A percentile compares a stretch with the other conserved stretches of the same genome.
Conservation (phyloP, 2,888 invertebrate species). For the Colostygia pectinataria region DNA sequence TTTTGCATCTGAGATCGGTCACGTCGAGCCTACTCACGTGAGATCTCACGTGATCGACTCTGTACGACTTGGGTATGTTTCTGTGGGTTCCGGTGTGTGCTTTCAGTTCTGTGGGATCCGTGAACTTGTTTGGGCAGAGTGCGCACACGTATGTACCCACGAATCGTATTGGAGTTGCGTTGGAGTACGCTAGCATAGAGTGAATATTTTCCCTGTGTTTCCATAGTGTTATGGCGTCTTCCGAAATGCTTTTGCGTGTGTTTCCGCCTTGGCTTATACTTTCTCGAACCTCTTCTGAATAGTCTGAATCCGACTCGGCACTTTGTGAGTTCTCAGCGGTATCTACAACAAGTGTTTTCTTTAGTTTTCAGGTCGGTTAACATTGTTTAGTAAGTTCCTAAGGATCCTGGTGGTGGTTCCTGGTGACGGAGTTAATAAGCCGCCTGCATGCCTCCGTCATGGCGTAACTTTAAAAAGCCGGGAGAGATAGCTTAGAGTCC, state of each 20-base stretch:
- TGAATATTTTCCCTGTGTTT: conserved; percentile 29
- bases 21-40: conserved; percentile 58
- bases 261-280: too few species aligned
- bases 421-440: too few species aligned
- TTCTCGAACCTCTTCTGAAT: too few species aligned
- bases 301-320: too few species aligned
- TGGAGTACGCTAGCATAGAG: conserved; percentile 30
- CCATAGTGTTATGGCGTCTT: neutral
- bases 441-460: too few species aligned
- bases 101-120: conserved; percentile 38
- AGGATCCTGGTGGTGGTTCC: too few species aligned
- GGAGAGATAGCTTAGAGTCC: too few species aligned
- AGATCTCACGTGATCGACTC: conserved; percentile 36
- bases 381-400: too few species aligned
- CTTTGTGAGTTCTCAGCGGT: neutral
- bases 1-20: conserved; percentile 52
- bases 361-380: too few species aligned
- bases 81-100: conserved; percentile 39
- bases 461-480: too few species aligned
- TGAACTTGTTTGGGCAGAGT: conserved; percentile 37
- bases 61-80: conserved; percentile 23
- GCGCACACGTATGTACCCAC: conserved; percentile 41
- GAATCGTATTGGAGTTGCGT: conserved; percentile 47
- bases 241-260: too few species aligned
- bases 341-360: conserved; percentile 5